These are phyloP conservation scores for Philotrypesis tridentata DNA, from an alignment of 1,140 invertebrate species.

Conservation along the genomic window DNA sequence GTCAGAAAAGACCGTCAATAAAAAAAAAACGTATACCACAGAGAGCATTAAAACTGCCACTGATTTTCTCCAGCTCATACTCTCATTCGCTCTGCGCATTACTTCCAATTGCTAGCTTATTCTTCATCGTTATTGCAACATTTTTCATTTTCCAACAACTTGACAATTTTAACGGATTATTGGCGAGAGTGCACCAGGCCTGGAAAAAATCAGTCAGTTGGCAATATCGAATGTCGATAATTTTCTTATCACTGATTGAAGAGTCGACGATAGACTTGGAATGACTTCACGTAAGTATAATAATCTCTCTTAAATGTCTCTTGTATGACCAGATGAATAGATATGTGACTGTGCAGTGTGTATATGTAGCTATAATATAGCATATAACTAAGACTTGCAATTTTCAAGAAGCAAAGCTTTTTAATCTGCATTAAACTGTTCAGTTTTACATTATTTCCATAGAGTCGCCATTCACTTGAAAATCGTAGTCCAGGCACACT, in stretches of 20 bases:
- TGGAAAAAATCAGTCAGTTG: constrained; percentile 54
- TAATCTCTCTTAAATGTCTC: constrained; percentile 50
- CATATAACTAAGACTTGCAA: not conserved
- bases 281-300: constrained; percentile 50
- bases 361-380: too few relatives aligned
- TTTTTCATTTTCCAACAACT: not conserved
- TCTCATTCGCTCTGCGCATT: constrained; percentile 46
- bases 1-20: constrained; percentile 68
- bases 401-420: not conserved
- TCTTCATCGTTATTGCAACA: too few relatives aligned
- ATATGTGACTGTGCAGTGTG: not conserved
- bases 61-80: constrained; percentile 61
- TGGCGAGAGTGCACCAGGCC: constrained; percentile 58
- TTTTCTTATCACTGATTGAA: constrained; percentile 67
- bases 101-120: too few relatives aligned
- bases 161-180: not conserved
- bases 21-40: constrained; percentile 59
- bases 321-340: constrained; percentile 38
- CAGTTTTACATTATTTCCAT: not conserved
- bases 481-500: not conserved
- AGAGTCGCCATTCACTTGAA: not conserved
- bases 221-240: constrained; percentile 52
- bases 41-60: constrained; percentile 59
- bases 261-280: constrained; percentile 73
- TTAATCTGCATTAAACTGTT: not conserved